phyloP scores from a whole-genome alignment of 1,140 invertebrate genomes.

The Papilio polytes region DNA sequence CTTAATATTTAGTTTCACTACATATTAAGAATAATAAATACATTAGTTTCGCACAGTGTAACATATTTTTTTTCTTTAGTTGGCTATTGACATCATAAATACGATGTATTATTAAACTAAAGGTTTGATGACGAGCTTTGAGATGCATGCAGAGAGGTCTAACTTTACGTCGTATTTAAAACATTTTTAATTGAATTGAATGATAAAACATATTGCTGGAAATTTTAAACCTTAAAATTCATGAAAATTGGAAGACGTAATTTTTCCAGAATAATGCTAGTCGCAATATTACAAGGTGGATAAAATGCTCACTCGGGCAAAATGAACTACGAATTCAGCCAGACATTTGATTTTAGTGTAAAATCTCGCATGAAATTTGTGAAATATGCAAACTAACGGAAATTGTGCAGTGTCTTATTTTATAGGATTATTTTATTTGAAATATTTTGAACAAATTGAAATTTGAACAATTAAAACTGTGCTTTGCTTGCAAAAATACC shows the following conservation, averaged over 20 bases:
- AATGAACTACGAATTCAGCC: background rate
- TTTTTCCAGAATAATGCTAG: background rate
- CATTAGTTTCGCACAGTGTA: too few relatives aligned
- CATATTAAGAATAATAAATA: too few relatives aligned
- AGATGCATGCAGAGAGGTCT: background rate
- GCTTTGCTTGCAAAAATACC: background rate
- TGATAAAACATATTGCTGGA: too few relatives aligned
- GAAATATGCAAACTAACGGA: background rate
- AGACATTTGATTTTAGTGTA: background rate
- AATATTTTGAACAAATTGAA: background rate
- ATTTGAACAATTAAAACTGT: background rate
- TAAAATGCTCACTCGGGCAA: background rate
- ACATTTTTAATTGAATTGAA: too few relatives aligned
- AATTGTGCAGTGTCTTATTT: background rate
- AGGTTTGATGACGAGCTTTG: background rate
- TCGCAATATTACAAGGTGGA: slow-evolving; percentile 1
- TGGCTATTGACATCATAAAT: too few relatives aligned
- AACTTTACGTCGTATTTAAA: too few relatives aligned
- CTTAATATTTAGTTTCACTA: too few relatives aligned
- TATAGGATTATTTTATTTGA: background rate
- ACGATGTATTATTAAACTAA: too few relatives aligned
- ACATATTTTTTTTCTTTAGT: too few relatives aligned
- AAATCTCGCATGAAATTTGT: background rate
- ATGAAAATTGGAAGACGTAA: background rate
- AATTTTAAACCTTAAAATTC: background rate